Conservation (phyloP, 2,113 vertebrate genomes). For the Jacana jacana region DNA sequence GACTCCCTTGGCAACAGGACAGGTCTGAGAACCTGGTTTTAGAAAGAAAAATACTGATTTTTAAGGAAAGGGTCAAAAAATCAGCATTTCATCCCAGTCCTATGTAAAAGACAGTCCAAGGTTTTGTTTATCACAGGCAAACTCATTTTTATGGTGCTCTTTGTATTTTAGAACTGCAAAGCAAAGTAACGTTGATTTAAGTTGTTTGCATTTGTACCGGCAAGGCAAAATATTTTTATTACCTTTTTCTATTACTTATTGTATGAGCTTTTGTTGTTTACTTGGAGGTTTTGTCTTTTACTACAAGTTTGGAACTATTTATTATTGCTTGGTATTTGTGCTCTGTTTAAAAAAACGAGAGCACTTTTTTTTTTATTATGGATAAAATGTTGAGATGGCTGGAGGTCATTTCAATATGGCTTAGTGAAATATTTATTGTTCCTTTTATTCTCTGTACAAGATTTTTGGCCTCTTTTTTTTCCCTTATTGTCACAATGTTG, state of each 20-base stretch:
- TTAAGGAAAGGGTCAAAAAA: slow-evolving; percentile 50
- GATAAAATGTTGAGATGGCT: slow-evolving; percentile 85
- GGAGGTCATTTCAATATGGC: slow-evolving; percentile 83
- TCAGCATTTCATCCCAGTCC: slow-evolving; percentile 74
- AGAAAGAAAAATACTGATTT: slow-evolving; percentile 2
- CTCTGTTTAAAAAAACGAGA: slow-evolving; percentile 80
- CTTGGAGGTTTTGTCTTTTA: slow-evolving; percentile 87
- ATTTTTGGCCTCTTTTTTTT: slow-evolving; percentile 80
- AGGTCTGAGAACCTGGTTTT: neutral
- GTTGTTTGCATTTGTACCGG: slow-evolving; percentile 86
- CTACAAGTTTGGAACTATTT: slow-evolving; percentile 89
- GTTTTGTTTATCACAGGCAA: slow-evolving; percentile 73
- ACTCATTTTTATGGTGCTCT: slow-evolving; percentile 83
- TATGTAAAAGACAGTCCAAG: slow-evolving; percentile 66
- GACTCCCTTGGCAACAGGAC: neutral
- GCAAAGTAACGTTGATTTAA: slow-evolving; percentile 77
- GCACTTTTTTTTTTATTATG: slow-evolving; percentile 83
- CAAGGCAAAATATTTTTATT: slow-evolving; percentile 88
- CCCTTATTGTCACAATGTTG: slow-evolving; percentile 82
- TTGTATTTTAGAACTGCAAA: slow-evolving; percentile 80
- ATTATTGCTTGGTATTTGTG: slow-evolving; percentile 88
- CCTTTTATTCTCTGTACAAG: slow-evolving; percentile 85
- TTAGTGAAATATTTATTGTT: slow-evolving; percentile 89
- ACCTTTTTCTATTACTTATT: slow-evolving; percentile 88
- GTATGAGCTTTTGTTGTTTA: slow-evolving; percentile 87